Percentiles rank a stretch among this genome's conserved stretches.
Conservation (phyloP, 2,888 invertebrate genomes). For the Orchesella flavescens region DNA sequence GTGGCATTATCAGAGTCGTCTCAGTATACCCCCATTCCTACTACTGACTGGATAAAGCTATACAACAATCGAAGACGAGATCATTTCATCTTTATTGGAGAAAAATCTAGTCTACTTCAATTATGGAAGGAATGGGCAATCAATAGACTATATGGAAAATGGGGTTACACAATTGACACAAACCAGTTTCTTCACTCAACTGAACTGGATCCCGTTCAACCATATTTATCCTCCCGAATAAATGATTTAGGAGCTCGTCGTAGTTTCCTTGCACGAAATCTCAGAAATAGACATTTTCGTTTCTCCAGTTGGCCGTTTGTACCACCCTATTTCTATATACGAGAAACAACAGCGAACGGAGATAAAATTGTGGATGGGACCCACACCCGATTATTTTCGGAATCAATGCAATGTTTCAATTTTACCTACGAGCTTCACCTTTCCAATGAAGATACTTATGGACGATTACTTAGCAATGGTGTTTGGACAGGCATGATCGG, state of each 20-base stretch:
- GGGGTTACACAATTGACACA: conserved; percentile 15
- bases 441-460: conserved; percentile 18
- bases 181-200: conserved; percentile 2
- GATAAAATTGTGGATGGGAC: conserved; percentile 26
- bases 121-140: conserved; percentile 2
- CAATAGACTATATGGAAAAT: conserved; percentile 35
- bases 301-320: conserved; percentile 26
- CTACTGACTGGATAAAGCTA: background rate
- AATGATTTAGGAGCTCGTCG: background rate
- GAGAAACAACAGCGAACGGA: background rate
- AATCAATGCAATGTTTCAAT: conserved; percentile 26
- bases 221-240: background rate
- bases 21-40: background rate
- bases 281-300: conserved; percentile 35
- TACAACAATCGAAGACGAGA: background rate
- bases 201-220: background rate
- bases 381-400: conserved; percentile 20
- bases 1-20: background rate
- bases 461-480: conserved; percentile 36
- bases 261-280: conserved; percentile 31
- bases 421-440: conserved; percentile 43
- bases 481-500: conserved; percentile 52
- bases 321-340: conserved; percentile 30
- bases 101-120: background rate
- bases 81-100: conserved; percentile 33